Evolutionary conservation across 2,888 invertebrate species (phyloP).

Genomic region (Digitonthophagus gazella): DNA sequence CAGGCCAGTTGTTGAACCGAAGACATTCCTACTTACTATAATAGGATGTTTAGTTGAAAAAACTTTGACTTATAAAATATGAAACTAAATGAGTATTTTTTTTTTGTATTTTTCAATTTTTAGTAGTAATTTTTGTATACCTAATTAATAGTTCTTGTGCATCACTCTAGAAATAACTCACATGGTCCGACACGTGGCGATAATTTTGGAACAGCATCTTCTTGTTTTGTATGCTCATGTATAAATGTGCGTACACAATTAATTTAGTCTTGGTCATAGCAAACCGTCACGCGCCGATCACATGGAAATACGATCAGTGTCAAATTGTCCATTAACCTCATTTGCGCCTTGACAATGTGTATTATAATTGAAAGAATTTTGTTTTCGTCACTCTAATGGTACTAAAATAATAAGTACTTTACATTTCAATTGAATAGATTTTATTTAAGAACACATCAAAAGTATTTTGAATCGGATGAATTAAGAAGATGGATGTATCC

Average conservation of each 20-base stretch:
- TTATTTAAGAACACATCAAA: too few species aligned
- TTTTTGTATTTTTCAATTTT: background rate
- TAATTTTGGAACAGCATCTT: slow-evolving; percentile 31
- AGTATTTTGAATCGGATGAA: too few species aligned
- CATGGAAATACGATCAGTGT: slow-evolving; percentile 12
- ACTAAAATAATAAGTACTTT: background rate
- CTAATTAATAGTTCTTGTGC: slow-evolving; percentile 29
- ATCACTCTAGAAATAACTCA: slow-evolving; percentile 37
- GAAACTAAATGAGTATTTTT: too few species aligned
- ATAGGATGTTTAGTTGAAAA: too few species aligned
- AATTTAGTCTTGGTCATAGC: slow-evolving; percentile 26
- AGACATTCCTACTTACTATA: background rate
- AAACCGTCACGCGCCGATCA: slow-evolving; percentile 18
- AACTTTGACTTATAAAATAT: too few species aligned
- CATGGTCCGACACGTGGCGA: slow-evolving; percentile 39
- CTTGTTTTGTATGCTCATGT: slow-evolving; percentile 14
- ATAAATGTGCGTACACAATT: slow-evolving; percentile 17
- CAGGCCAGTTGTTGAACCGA: background rate
- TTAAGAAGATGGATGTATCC: too few species aligned
- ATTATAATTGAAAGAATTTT: background rate
- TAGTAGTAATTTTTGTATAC: background rate
- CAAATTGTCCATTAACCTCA: slow-evolving; percentile 10
- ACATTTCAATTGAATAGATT: background rate
- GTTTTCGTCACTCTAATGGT: background rate
- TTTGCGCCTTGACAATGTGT: background rate